phyloP scores from a whole-genome alignment of 2,113 vertebrate genomes.

The Oncorhynchus mykiss region DNA sequence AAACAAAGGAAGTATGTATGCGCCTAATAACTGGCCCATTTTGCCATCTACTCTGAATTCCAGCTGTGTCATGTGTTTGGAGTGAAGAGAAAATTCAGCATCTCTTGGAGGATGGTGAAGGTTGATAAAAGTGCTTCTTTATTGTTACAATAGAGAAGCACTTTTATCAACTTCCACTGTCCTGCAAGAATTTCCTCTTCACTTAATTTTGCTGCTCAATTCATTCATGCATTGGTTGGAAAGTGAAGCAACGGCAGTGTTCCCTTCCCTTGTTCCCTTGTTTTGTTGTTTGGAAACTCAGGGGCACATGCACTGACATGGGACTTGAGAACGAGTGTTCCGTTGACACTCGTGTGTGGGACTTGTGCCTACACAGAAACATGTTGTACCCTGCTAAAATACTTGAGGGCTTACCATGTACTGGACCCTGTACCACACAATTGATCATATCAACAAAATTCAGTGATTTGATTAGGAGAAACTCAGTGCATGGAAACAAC shows the following conservation, averaged over 20 bases:
- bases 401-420: background rate
- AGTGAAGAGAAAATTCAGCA: no score
- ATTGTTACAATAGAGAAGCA: no score
- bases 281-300: background rate
- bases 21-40: background rate
- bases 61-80: no score
- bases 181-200: no score
- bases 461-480: background rate
- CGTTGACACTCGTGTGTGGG: background rate
- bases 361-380: background rate
- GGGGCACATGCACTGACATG: background rate
- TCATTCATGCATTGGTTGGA: no score
- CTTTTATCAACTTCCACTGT: no score
- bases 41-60: background rate
- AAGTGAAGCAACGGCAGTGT: no score
- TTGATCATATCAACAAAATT: background rate
- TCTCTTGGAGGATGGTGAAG: no score
- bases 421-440: background rate
- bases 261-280: no score
- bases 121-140: no score
- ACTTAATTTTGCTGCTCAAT: no score
- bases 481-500: background rate
- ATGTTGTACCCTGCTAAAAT: background rate
- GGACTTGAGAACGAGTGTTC: background rate
- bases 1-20: no score